Base-by-base conservation (phyloP, 2,888 invertebrate genomes). In the Oscheius myriophilus region DNA sequence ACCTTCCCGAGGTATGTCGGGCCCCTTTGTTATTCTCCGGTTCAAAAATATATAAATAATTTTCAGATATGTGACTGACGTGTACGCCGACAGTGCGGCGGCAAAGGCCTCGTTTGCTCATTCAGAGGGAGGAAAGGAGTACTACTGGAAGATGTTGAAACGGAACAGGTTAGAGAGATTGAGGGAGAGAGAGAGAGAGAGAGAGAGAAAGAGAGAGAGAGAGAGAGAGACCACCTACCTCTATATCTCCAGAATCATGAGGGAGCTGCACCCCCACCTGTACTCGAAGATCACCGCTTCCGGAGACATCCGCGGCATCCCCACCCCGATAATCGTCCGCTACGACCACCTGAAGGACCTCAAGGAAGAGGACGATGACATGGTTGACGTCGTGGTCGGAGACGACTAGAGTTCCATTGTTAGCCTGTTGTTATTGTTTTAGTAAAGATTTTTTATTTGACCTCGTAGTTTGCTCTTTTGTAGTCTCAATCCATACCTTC, bases 81-180 rank as follows among this genome's bases (percentile, higher is more conserved):
- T 81, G 25, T 74, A 84, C 64, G 81, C 83, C 33, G 84, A 84
- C 65, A 69, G 76, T 9, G 76, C 71, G 54, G 69, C 84, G 3
- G 79, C 83, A 2, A 76, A 76, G 6, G 67, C 81, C 1, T 80
- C 84, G 6, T 76, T 78, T 51, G 75, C 72, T 16, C 82, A 84
- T 59, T 81, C 81, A 1, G 79, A 76, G 43, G 84, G 84, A n/a
- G 84, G 84, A 53, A 80, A 79, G 63, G 84, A 84, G 61, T 83
- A 79, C 59, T 84, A 84, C 67, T 81, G 78, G 78, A 83, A 84
- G 67, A 70, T 76, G 71, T 54, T 84, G 63, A 82, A 81, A 66
- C 58, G 84, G 53, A 82, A 84, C 66, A 71, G 83, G 78, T 80
- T 43, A 62, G 16, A 16, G 23, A 4, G 16, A 9, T 62, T 39